Evolutionary conservation across 2,113 vertebrate species (phyloP).

Genomic region (Mohoua ochrocephala): DNA sequence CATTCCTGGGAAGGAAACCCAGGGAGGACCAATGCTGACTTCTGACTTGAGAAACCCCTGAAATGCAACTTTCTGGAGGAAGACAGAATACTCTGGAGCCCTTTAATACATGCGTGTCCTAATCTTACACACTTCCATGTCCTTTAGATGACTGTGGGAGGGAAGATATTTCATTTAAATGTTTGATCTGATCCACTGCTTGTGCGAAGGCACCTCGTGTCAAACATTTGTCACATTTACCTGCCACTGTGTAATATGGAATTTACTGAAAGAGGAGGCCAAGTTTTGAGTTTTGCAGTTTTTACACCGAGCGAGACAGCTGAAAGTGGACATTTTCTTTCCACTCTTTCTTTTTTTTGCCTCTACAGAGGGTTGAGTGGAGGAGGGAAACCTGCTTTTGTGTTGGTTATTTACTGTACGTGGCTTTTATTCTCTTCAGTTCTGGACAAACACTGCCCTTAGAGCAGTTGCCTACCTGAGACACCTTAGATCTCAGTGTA

Average conservation of each 20-base stretch:
- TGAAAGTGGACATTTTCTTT: background rate
- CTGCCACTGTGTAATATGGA: background rate
- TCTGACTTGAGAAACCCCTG: background rate
- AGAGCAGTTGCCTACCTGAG: background rate
- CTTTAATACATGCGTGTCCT: background rate
- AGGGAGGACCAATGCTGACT: background rate
- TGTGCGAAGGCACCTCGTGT: background rate
- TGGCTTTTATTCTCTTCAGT: background rate
- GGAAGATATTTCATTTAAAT: background rate
- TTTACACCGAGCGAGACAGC: background rate
- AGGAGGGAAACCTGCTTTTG: background rate
- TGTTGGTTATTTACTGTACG: background rate
- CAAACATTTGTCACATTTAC: background rate
- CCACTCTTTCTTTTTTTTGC: background rate
- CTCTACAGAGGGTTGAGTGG: background rate
- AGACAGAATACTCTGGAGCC: background rate
- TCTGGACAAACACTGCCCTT: background rate
- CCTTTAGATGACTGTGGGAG: background rate
- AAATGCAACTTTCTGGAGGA: background rate
- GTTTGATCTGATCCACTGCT: background rate
- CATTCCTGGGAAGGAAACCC: background rate
- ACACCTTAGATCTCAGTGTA: background rate
- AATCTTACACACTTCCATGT: background rate
- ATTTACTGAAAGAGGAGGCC: background rate
- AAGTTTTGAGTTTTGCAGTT: background rate